These are phyloP conservation scores for Scolanthus callimorphus DNA, from an alignment of 92 coral and sea anemone species.

Conservation along the genomic window DNA sequence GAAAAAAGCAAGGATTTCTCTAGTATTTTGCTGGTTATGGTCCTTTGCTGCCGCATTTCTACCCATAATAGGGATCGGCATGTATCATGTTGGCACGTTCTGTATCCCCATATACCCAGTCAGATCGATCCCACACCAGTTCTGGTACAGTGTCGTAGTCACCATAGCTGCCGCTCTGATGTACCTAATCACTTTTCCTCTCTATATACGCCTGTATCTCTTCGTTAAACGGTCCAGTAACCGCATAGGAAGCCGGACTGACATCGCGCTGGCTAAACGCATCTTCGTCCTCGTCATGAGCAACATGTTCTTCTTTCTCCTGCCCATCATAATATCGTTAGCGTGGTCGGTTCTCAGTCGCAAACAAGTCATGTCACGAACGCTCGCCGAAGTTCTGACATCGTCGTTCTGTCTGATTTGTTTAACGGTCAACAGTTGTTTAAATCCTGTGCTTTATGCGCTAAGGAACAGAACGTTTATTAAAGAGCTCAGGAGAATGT, in stretches of 20 bases:
- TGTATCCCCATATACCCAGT: conserved; percentile 75
- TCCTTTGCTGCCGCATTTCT: conserved; percentile 41
- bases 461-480: conserved; percentile 36
- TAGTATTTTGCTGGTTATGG: conserved; percentile 50
- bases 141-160: conserved; percentile 51
- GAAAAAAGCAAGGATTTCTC: conserved; percentile 27
- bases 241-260: conserved; percentile 47
- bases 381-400: conserved; percentile 37
- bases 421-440: conserved; percentile 34
- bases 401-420: conserved; percentile 39
- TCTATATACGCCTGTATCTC: conserved; percentile 45
- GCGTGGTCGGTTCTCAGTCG: conserved; percentile 41
- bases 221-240: conserved; percentile 52
- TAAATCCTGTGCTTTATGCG: conserved; percentile 35
- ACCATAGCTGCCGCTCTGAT: conserved; percentile 39
- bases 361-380: conserved; percentile 34
- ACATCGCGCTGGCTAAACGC: conserved; percentile 47
- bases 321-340: conserved; percentile 45
- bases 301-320: conserved; percentile 76
- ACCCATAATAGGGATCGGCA: conserved; percentile 58
- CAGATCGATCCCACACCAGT: conserved; percentile 62
- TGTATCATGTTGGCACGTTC: conserved; percentile 67
- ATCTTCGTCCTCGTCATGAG: conserved; percentile 68
- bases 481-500: conserved; percentile 30
- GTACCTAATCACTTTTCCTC: conserved; percentile 50